Conservation (phyloP, 64 coral and sea anemone species). For the Platygyra sinensis region DNA sequence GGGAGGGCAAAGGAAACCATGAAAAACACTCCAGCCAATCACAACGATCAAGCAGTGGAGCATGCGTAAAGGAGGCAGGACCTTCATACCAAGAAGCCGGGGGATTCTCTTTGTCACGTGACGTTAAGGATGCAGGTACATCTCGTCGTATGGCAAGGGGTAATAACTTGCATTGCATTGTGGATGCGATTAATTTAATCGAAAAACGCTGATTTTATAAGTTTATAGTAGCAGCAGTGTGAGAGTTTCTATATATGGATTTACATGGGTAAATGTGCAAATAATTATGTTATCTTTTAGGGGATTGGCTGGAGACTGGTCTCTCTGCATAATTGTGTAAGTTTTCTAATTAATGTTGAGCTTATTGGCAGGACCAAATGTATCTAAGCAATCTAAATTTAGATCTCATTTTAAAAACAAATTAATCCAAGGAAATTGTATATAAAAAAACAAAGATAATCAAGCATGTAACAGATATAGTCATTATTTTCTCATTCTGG, state of each 20-base stretch:
- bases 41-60: background rate
- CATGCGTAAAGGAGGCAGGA: background rate
- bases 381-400: background rate
- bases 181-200: constrained; percentile 45
- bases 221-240: no score
- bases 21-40: background rate
- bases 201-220: constrained; percentile 16
- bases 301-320: background rate
- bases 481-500: background rate
- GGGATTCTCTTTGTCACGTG: constrained; percentile 1
- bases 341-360: background rate
- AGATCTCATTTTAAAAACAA: no score
- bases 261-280: no score
- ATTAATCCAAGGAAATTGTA: no score
- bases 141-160: background rate
- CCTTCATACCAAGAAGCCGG: constrained; percentile 1
- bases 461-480: no score
- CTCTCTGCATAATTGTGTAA: background rate
- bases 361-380: background rate
- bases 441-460: no score
- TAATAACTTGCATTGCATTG: constrained; percentile 48
- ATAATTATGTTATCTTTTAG: no score
- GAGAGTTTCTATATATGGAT: no score
- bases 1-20: background rate
- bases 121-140: background rate